These are phyloP conservation scores for Muscidifurax raptorellus DNA, from an alignment of 1,140 invertebrate species.

Conservation along the genomic window DNA sequence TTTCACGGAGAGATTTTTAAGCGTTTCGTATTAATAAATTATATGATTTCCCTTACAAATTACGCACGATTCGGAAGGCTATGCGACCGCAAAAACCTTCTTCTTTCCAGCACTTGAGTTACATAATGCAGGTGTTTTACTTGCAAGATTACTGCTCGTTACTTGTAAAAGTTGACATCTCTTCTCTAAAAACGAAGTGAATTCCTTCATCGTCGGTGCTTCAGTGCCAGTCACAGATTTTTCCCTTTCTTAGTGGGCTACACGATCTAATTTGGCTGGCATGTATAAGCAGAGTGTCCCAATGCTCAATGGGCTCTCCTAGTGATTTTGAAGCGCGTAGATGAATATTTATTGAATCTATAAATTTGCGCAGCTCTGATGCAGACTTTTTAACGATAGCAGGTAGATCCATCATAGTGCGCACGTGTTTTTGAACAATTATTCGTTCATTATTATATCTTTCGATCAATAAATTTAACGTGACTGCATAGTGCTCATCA, in stretches of 20 bases:
- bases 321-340: too few relatives aligned
- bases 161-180: slow-evolving; percentile 60
- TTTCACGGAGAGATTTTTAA: neutral
- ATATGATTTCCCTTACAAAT: too few relatives aligned
- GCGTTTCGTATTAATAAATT: neutral
- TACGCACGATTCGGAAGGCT: too few relatives aligned
- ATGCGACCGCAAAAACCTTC: too few relatives aligned
- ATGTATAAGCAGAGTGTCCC: slow-evolving; percentile 64
- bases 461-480: slow-evolving; percentile 64
- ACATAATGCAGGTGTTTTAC: too few relatives aligned
- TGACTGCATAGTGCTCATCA: slow-evolving; percentile 64
- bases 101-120: too few relatives aligned
- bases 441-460: slow-evolving; percentile 67
- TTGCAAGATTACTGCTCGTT: too few relatives aligned
- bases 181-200: slow-evolving; percentile 58
- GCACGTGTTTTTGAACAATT: slow-evolving; percentile 34
- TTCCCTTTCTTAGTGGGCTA: slow-evolving; percentile 62
- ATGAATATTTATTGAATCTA: too few relatives aligned
- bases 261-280: slow-evolving; percentile 61
- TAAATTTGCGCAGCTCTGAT: slow-evolving; percentile 58
- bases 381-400: slow-evolving; percentile 51
- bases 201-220: slow-evolving; percentile 55
- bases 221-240: slow-evolving; percentile 49
- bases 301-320: slow-evolving; percentile 59
- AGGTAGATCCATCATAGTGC: slow-evolving; percentile 60